Evolutionary conservation across 1,140 invertebrate genomes (phyloP).

Genomic region (Aradophagus sp.): DNA sequence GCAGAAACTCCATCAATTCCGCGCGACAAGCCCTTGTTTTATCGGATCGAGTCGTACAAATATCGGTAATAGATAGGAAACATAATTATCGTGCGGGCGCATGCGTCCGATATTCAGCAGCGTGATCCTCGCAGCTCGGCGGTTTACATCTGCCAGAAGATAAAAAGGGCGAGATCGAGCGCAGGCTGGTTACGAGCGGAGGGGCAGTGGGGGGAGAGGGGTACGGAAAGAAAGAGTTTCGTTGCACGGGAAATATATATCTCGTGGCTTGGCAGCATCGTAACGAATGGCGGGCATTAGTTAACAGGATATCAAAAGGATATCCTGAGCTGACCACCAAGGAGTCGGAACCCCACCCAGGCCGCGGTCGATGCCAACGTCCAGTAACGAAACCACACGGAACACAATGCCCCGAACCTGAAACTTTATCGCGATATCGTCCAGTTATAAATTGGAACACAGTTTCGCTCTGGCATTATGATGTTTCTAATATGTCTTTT

Average conservation of each 20-base stretch:
- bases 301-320: slow-evolving; percentile 76
- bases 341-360: slow-evolving; percentile 71
- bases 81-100: slow-evolving; percentile 28
- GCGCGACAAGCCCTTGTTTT: slow-evolving; percentile 2
- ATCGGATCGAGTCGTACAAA: slow-evolving; percentile 3
- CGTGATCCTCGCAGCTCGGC: slow-evolving; percentile 45
- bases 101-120: slow-evolving; percentile 46
- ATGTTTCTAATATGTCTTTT: slow-evolving; percentile 76
- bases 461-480: slow-evolving; percentile 74
- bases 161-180: slow-evolving; percentile 53
- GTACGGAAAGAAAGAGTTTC: slow-evolving; percentile 57
- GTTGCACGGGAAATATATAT: slow-evolving; percentile 61
- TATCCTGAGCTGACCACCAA: slow-evolving; percentile 72
- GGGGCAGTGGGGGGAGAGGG: slow-evolving; percentile 8
- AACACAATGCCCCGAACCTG: slow-evolving; percentile 74
- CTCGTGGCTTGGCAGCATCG: slow-evolving; percentile 64
- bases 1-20: too few relatives aligned
- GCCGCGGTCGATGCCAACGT: slow-evolving; percentile 65
- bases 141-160: slow-evolving; percentile 53
- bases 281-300: slow-evolving; percentile 75
- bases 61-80: slow-evolving; percentile 24
- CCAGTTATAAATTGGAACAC: slow-evolving; percentile 76
- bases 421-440: slow-evolving; percentile 75
- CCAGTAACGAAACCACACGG: slow-evolving; percentile 67
- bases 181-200: slow-evolving; percentile 39